Conservation (phyloP, 2,888 invertebrate species). For the Cactoblastis cactorum region DNA sequence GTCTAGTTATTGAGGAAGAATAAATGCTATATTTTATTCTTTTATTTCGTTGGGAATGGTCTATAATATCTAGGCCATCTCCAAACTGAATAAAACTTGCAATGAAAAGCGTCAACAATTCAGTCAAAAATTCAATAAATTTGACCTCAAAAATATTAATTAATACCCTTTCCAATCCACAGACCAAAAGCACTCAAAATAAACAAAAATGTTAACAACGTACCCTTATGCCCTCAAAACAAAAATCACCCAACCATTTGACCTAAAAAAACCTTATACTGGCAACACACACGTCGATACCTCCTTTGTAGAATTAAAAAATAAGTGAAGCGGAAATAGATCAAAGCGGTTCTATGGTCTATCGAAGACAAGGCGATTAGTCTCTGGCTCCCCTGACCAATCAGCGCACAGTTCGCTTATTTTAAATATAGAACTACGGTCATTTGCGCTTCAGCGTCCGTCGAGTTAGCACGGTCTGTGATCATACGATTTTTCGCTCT, state of each 20-base stretch:
- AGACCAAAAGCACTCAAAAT: background rate
- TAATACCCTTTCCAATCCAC: background rate
- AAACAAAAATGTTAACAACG: background rate
- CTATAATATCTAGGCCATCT: too few species aligned
- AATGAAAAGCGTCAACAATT: too few species aligned
- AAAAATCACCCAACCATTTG: background rate
- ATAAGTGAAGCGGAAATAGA: slow-evolving; percentile 40
- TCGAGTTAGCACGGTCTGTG: slow-evolving; percentile 30
- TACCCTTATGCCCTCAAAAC: background rate
- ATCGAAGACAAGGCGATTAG: slow-evolving; percentile 59
- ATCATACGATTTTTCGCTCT: slow-evolving; percentile 33
- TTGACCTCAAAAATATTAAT: background rate
- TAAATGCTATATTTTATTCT: too few species aligned
- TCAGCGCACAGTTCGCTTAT: slow-evolving; percentile 52
- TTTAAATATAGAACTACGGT: slow-evolving; percentile 50
- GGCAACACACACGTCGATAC: slow-evolving; percentile 10
- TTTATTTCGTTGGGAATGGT: too few species aligned
- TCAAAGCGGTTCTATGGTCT: slow-evolving; percentile 57
- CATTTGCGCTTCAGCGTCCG: slow-evolving; percentile 33
- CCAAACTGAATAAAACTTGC: too few species aligned
- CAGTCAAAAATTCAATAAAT: too few species aligned
- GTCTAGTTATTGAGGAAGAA: too few species aligned
- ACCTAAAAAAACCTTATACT: slow-evolving; percentile 3
- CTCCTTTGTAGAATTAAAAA: slow-evolving; percentile 52
- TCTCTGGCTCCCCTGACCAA: slow-evolving; percentile 56